Evolutionary conservation across 2,113 vertebrate genomes (phyloP), one percentile per base, ranked within the genome.

Genomic region (Martes martes): DNA sequence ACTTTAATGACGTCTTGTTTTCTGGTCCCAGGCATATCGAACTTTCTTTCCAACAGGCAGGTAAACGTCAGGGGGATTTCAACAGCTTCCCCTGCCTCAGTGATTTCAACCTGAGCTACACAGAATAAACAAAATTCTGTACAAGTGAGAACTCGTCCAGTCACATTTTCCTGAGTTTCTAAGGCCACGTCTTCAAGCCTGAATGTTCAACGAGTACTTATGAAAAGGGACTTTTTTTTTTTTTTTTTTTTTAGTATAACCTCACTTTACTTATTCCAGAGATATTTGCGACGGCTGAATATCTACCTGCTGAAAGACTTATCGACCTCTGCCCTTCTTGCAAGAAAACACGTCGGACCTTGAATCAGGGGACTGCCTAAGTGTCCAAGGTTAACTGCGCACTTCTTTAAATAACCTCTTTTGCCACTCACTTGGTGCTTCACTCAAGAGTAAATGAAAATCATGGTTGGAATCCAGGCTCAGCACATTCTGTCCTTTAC

Each of bases 111-210:
- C 83, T 88, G 45, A 91, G 39, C 61, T 36, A n/a, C 69, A 50
- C 18, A 97, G 69, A 96, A 94, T 65, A 88, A 97, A 97, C 47
- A 95, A 88, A 90, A 92, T 71, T 96, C 85, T 85, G 42, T 55
- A 26, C 82, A 89, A 89, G 83, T 65, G 39, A 42, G 81, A 96
- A 83, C 65, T 55, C 69, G 96, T 50, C 50, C 21, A 74, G 55
- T n/a, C 88, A n/a, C 69, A 63, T 92, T 57, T 57, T 33, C 94
- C 50, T 73, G 74, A 59, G 47, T 82, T 92, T 84, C 76, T 89
- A 85, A 93, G 82, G 52, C 55, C n/a, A 80, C 85, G 45, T 86
- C 39, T 42, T 67, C 73, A 85, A 82, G 73, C 7, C 80, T 78
- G 42, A 79, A 86, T 74, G 63, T 71, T 91, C 91, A 92, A 45